Base-by-base conservation (phyloP, 1,140 invertebrate species). In the Drosophila guanche region DNA sequence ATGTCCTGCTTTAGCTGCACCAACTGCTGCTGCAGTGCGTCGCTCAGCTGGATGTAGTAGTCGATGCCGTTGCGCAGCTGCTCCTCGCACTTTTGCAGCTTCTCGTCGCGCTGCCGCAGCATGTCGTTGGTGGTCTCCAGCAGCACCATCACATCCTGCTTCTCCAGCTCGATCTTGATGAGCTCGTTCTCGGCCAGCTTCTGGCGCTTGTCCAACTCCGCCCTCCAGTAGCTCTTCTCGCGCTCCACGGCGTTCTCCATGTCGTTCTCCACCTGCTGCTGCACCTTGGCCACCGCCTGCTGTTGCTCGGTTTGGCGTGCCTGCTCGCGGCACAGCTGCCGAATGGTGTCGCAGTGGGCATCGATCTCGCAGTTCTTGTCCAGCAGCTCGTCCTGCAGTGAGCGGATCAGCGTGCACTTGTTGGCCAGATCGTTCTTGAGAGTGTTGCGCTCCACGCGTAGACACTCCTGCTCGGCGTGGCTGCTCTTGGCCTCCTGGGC, bases 191-290 rank as follows among this genome's bases (percentile, higher is more conserved):
- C 92, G 53, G 92, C 92, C 66, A 93, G 90, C 47, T 92, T 91
- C 88, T 93, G 92, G 43, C 92, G 92, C 68, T 93, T 92, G 70
- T 93, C 92, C 54, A 93, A 77, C 76, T 93, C 93, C 20, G 79
- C 89, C 2, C 90, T 89, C 71, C 90, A 91, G 33, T 91, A 90
- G 70, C 91, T 80, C 54, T 91, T 91, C 84, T 92, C 86, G 22
- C 92, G 89, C 53, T 91, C 81, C n/a, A 92, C 72, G 0, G 90
- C 79, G 2, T 91, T 74, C 69, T 92, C 92, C 14, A 91, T 73
- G 51, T 78, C 84, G 4, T 65, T 79, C 76, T 93, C 92, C 12
- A 92, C 75, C 73, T 89, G 86, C 73, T 92, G 90, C 73, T 92
- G 90, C 14, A 91, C 81, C 71, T 91, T 92, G 65, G 92, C 90